Conservation (phyloP, 2,113 vertebrate species). For the Heloderma charlesbogerti region DNA sequence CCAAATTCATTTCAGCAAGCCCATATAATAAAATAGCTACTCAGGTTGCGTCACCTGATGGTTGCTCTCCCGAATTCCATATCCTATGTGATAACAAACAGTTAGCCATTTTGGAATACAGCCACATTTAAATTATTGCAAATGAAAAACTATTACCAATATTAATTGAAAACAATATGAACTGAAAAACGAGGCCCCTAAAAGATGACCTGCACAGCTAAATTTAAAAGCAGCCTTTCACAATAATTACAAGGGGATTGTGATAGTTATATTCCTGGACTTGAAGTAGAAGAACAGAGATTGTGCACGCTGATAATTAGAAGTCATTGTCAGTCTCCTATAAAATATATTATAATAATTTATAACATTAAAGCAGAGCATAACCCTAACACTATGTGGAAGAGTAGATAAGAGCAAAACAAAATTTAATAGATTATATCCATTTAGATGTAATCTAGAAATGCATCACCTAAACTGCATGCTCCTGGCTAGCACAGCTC, state of each 20-base stretch:
- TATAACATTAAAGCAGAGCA: not conserved
- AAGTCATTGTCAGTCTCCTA: accelerated
- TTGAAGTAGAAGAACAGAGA: not conserved
- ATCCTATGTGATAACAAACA: slow-evolving; percentile 38
- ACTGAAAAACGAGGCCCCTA: not conserved
- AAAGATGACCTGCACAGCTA: not conserved
- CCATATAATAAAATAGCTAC: slow-evolving; percentile 76
- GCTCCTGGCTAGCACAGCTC: not conserved
- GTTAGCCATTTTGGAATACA: slow-evolving; percentile 16
- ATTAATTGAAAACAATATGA: not conserved
- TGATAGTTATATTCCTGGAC: not conserved
- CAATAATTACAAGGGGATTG: not conserved
- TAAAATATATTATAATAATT: not conserved
- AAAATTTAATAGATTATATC: not conserved
- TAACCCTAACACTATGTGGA: not conserved
- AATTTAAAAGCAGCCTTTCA: not conserved
- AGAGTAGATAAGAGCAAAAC: not conserved
- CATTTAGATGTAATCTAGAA: not conserved
- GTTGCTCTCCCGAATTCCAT: not conserved
- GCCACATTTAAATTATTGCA: not conserved
- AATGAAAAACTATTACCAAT: not conserved
- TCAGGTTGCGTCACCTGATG: slow-evolving; percentile 40
- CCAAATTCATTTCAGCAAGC: slow-evolving; percentile 82
- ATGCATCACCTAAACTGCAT: not conserved
- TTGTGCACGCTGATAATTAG: not conserved